phyloP scores from a whole-genome alignment of 1,140 invertebrate genomes.

The Maniola jurtina region DNA sequence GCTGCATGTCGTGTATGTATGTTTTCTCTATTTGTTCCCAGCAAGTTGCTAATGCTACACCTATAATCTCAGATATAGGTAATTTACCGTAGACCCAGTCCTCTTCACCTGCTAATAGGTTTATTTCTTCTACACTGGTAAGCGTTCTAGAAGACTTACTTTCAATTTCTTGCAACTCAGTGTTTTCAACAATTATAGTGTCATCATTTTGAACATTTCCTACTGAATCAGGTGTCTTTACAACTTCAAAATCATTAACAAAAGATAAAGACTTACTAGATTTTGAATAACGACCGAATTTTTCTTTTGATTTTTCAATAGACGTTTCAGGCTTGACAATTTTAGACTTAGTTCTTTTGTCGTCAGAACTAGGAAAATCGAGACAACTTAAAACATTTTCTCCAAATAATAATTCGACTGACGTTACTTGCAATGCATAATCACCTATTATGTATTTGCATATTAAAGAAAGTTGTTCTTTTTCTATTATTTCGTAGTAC shows the following conservation, averaged over 20 bases:
- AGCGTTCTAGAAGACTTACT: slow-evolving; percentile 31
- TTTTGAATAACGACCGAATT: slow-evolving; percentile 49
- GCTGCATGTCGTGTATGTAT: slow-evolving; percentile 77
- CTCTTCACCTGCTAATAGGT: slow-evolving; percentile 71
- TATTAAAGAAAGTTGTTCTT: slow-evolving; percentile 75
- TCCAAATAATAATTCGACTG: slow-evolving; percentile 75
- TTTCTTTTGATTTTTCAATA: slow-evolving; percentile 55
- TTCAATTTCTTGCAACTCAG: slow-evolving; percentile 40
- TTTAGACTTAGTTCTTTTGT: slow-evolving; percentile 64
- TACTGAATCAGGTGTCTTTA: slow-evolving; percentile 46
- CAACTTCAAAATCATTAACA: slow-evolving; percentile 46
- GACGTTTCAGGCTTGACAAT: slow-evolving; percentile 56
- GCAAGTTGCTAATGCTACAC: slow-evolving; percentile 69
- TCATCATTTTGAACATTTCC: slow-evolving; percentile 39
- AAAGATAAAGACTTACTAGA: slow-evolving; percentile 44
- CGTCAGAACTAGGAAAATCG: slow-evolving; percentile 57
- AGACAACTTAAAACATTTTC: slow-evolving; percentile 54
- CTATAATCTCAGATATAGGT: slow-evolving; percentile 56
- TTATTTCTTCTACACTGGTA: slow-evolving; percentile 47
- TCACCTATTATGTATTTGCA: slow-evolving; percentile 80
- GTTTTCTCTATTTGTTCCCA: slow-evolving; percentile 80
- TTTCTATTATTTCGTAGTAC: slow-evolving; percentile 79
- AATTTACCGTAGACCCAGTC: slow-evolving; percentile 78
- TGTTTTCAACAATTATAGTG: slow-evolving; percentile 32
- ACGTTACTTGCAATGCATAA: slow-evolving; percentile 64